Conservation (phyloP, 2,797 vertebrate genomes). For the Betta splendens region DNA sequence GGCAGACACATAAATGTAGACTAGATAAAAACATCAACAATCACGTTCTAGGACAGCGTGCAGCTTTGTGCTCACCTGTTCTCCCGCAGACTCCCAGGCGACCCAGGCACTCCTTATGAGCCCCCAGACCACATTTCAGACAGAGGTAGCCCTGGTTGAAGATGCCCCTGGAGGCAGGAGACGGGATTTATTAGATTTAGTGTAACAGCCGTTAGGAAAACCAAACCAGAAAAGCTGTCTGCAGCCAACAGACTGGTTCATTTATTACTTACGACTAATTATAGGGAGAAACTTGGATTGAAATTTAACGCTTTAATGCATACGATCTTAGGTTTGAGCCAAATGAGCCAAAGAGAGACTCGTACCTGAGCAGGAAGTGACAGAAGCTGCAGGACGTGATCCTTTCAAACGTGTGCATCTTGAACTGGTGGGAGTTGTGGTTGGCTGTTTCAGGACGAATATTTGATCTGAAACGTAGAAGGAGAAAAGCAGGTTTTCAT, state of each 20-base stretch:
- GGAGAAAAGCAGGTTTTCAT: no score
- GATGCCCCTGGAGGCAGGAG: slow-evolving; percentile 86
- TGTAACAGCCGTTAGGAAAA: background rate
- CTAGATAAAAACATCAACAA: no score
- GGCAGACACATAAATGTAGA: no score
- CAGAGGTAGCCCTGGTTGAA: slow-evolving; percentile 96
- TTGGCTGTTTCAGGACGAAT: slow-evolving; percentile 88
- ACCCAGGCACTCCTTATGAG: slow-evolving; percentile 94
- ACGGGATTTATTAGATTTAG: slow-evolving; percentile 39
- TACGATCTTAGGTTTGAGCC: background rate
- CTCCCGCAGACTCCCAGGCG: slow-evolving; percentile 85
- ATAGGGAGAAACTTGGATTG: no score
- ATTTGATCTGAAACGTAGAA: slow-evolving; percentile 83
- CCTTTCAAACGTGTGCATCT: slow-evolving; percentile 90
- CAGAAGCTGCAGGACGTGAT: slow-evolving; percentile 90
- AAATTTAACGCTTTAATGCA: no score
- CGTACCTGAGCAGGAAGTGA: slow-evolving; percentile 90
- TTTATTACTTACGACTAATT: no score
- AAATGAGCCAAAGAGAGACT: slow-evolving; percentile 1
- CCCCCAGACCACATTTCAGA: slow-evolving; percentile 88
- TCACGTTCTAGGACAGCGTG: background rate
- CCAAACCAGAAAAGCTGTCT: background rate
- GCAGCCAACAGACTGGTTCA: no score
- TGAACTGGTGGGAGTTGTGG: slow-evolving; percentile 90
- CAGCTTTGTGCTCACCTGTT: slow-evolving; percentile 62